Conservation (phyloP, 2,888 invertebrate species). For the Girardia tigrina region DNA sequence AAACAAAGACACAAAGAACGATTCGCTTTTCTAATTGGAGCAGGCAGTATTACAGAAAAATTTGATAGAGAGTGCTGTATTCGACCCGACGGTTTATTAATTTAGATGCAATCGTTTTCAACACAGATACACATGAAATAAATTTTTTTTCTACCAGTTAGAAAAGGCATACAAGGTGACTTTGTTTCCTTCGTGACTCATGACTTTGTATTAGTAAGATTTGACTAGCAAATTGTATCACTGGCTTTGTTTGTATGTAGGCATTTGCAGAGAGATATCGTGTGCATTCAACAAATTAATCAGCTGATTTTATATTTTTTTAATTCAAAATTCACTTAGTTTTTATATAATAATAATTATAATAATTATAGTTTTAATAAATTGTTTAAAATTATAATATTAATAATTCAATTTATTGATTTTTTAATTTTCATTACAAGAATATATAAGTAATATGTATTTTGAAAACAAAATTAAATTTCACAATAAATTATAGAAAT, state of each 20-base stretch:
- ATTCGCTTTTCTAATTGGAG: conserved; percentile 23
- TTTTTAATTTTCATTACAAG: too few relatives aligned
- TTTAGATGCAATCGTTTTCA: conserved; percentile 12
- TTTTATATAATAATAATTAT: too few relatives aligned
- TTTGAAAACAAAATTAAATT: too few relatives aligned
- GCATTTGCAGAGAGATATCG: conserved; percentile 12
- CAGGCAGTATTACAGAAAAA: conserved; percentile 4
- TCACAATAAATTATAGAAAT: too few relatives aligned
- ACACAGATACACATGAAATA: conserved; percentile 23
- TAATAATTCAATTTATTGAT: too few relatives aligned
- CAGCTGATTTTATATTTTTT: conserved; percentile 7
- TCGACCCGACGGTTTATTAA: conserved; percentile 19
- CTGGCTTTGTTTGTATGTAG: conserved; percentile 19
- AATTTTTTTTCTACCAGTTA: conserved; percentile 17
- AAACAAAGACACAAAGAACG: conserved; percentile 20
- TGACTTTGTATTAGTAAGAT: conserved; percentile 18
- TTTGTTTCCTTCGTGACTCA: conserved; percentile 14
- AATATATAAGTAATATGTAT: too few relatives aligned
- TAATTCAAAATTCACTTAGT: too few relatives aligned
- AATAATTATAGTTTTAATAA: too few relatives aligned
- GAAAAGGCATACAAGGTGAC: conserved; percentile 23
- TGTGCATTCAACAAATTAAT: conserved; percentile 5
- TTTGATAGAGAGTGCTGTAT: conserved; percentile 23
- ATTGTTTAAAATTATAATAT: too few relatives aligned
- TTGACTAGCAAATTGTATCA: conserved; percentile 23